Evolutionary conservation across 1,140 invertebrate species (phyloP).

Genomic region (Drosophila micromelanica): DNA sequence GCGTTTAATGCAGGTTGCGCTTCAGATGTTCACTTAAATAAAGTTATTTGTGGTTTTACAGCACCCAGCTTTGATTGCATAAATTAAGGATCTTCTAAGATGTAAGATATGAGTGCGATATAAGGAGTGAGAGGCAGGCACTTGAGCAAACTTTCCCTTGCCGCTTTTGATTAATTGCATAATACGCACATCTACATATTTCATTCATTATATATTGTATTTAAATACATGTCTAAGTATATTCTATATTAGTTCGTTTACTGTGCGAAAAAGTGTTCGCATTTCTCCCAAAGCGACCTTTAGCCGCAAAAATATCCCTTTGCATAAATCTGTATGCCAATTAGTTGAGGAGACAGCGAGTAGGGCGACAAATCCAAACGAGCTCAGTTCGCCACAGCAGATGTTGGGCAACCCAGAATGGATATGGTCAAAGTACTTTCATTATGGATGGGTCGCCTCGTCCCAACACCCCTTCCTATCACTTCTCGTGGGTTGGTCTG

Average conservation of each 20-base stretch:
- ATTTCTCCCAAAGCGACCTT: slow-evolving; percentile 61
- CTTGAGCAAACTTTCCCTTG: slow-evolving; percentile 41
- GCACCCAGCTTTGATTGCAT: no score
- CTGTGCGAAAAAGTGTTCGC: slow-evolving; percentile 62
- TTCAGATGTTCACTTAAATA: no score
- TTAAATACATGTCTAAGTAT: slow-evolving; percentile 6
- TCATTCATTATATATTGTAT: neutral
- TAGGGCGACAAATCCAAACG: slow-evolving; percentile 38
- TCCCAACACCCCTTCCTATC: neutral
- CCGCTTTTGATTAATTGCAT: slow-evolving; percentile 21
- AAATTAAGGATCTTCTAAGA: no score
- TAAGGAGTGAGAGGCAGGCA: neutral
- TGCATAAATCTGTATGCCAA: slow-evolving; percentile 35
- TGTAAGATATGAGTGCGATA: neutral
- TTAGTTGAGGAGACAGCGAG: slow-evolving; percentile 24
- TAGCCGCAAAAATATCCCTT: slow-evolving; percentile 29
- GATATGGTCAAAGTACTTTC: slow-evolving; percentile 42
- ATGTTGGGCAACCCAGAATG: slow-evolving; percentile 45
- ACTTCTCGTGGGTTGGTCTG: neutral
- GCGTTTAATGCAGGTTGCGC: no score
- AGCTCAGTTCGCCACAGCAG: slow-evolving; percentile 50
- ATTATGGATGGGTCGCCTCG: slow-evolving; percentile 12
- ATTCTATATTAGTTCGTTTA: slow-evolving; percentile 38
- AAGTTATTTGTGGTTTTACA: neutral
- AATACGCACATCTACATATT: neutral